Evolutionary conservation across 2,888 invertebrate species (phyloP).

Genomic region (Stramonita haemastoma): DNA sequence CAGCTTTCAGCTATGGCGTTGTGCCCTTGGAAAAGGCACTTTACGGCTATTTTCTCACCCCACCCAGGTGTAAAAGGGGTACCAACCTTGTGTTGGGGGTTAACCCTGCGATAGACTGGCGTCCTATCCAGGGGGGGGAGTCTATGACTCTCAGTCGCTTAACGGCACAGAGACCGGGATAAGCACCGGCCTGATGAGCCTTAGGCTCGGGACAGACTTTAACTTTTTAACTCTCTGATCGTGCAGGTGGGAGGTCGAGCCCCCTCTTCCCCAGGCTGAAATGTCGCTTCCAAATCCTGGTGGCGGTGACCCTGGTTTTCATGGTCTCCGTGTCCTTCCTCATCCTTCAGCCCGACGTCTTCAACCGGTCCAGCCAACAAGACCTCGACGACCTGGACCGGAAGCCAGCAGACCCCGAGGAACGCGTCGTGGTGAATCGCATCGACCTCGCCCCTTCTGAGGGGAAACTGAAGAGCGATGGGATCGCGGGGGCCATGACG

Average conservation of each 20-base stretch:
- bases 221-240: neutral
- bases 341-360: constrained; percentile 29
- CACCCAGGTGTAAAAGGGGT: too few relatives aligned
- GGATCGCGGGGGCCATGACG: neutral
- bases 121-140: too few relatives aligned
- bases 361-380: neutral
- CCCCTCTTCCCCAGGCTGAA: constrained; percentile 13
- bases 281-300: constrained; percentile 16
- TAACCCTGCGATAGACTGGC: too few relatives aligned
- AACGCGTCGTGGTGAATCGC: neutral
- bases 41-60: too few relatives aligned
- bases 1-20: too few relatives aligned
- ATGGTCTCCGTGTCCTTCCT: constrained; percentile 20
- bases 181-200: neutral
- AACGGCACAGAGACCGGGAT: too few relatives aligned
- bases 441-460: neutral
- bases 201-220: neutral
- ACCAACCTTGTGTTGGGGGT: too few relatives aligned
- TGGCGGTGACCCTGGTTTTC: constrained; percentile 1
- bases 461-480: neutral
- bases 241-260: neutral
- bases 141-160: too few relatives aligned
- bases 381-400: neutral
- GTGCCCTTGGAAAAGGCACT: too few relatives aligned
- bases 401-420: neutral